Evolutionary conservation across 1,140 invertebrate species (phyloP).

Genomic region (Trypoxylus dichotomus): DNA sequence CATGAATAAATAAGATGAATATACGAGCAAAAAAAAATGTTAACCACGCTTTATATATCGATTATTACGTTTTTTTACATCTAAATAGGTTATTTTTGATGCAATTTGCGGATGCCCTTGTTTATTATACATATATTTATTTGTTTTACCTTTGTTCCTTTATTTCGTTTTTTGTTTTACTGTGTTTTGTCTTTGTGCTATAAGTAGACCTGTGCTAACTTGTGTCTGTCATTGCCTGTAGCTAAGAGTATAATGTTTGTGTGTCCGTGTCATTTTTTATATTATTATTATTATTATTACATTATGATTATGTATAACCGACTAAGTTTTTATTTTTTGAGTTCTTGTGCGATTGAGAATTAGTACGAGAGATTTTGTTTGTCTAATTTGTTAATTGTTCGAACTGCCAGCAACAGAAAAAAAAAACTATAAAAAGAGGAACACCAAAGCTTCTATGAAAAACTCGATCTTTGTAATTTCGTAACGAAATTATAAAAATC

Average conservation of each 20-base stretch:
- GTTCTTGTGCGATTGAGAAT: slow-evolving; percentile 30
- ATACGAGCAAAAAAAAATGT: not conserved
- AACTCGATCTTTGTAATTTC: not conserved
- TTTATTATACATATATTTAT: not conserved
- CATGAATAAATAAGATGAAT: not conserved
- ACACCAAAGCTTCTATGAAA: not conserved
- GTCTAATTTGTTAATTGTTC: slow-evolving; percentile 25
- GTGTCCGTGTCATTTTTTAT: slow-evolving; percentile 30
- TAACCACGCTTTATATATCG: slow-evolving; percentile 2
- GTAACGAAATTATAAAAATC: not conserved
- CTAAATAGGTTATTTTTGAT: slow-evolving; percentile 6
- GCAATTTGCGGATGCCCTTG: slow-evolving; percentile 18
- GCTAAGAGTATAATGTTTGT: slow-evolving; percentile 49
- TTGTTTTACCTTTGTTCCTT: slow-evolving; percentile 24
- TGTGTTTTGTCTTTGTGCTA: slow-evolving; percentile 28
- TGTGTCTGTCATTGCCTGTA: slow-evolving; percentile 55
- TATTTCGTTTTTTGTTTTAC: slow-evolving; percentile 21
- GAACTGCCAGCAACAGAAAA: slow-evolving; percentile 13
- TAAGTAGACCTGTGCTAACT: slow-evolving; percentile 46
- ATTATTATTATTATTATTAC: slow-evolving; percentile 21
- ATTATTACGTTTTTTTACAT: slow-evolving; percentile 12
- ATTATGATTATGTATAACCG: slow-evolving; percentile 14
- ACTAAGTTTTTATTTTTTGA: slow-evolving; percentile 17
- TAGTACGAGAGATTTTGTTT: slow-evolving; percentile 37
- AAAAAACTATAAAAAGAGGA: not conserved